Evolutionary conservation across 2,113 vertebrate species (phyloP), one percentile per base, ranked within the genome.

Genomic region (Dipodomys spectabilis): DNA sequence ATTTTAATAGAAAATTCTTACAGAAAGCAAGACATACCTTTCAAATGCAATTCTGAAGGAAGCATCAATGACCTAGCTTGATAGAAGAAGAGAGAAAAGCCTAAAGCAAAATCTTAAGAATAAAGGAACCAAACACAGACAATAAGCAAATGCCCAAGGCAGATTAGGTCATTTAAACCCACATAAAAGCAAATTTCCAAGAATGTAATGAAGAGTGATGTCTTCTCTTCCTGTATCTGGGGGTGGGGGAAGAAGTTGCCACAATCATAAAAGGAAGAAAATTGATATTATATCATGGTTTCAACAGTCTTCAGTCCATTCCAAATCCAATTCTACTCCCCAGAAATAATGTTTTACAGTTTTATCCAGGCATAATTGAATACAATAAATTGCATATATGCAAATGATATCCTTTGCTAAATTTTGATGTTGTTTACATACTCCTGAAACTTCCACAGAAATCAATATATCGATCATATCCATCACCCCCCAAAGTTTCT

Each of bases 121-220:
- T 68, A 86, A 86, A 92, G 75, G 12, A 73, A 20, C 22, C 35
- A 0, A 35, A 94, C 83, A 7, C 68, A n/a, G 87, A 75, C 62
- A 60, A 16, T 45, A 62, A 94, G 12, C 12, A 53, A 81, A 9
- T 45, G 13, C 25, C 82, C 39, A 32, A 60, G 23, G 57, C 64
- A 93, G 88, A 75, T 62, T 65, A 74, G 30, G 32, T 72, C 60
- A 90, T 79, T 92, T 88, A 39, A 92, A 73, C 6, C 25, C 77
- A 81, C 73, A 68, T 82, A 78, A 92, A n/a, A 84, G n/a, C 39
- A 71, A 69, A 95, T 81, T 91, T 90, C 82, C 74, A 92, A 85
- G 28, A 84, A 90, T 82, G 77, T 94, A 92, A 92, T 69, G 25
- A 93, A 85, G 32, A 85, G 20, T 22, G 30, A 45, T 82, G 32